Percentiles rank a stretch among this genome's conserved stretches.
Conservation (phyloP, 2,797 vertebrate species). For the Poeciliopsis turneri region DNA sequence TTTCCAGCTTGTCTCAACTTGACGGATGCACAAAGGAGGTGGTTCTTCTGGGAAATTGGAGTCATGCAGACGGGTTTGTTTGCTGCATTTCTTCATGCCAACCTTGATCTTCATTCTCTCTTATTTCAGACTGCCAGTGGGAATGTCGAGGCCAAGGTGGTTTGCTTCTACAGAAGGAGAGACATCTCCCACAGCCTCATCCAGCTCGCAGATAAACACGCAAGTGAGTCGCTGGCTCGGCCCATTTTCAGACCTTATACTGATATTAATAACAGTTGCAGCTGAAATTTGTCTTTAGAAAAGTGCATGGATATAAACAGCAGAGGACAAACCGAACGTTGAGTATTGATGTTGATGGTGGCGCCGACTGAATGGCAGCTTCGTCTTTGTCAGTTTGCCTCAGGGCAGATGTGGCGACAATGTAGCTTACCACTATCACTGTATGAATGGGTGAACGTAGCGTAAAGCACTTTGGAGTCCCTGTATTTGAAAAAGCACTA, state of each 20-base stretch:
- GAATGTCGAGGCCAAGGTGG: slow-evolving; percentile 98
- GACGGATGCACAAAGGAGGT: slow-evolving; percentile 47
- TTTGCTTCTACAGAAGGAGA: slow-evolving; percentile 97
- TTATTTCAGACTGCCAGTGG: slow-evolving; percentile 92
- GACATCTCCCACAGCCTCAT: slow-evolving; percentile 98
- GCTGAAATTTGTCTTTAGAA: not conserved
- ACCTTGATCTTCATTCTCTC: slow-evolving; percentile 31
- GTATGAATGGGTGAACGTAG: not conserved
- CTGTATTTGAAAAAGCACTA: not conserved
- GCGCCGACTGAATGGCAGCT: not conserved
- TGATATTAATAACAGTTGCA: not conserved
- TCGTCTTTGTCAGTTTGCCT: not conserved
- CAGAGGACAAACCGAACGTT: not conserved
- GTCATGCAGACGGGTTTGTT: slow-evolving; percentile 38
- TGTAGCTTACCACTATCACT: not conserved
- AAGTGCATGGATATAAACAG: not conserved
- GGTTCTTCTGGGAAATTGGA: slow-evolving; percentile 63
- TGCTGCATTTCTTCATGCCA: slow-evolving; percentile 27
- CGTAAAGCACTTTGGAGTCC: not conserved
- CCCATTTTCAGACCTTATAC: not conserved
- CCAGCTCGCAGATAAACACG: slow-evolving; percentile 97
- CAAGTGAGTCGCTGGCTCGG: slow-evolving; percentile 86
- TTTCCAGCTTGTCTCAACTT: slow-evolving; percentile 56
- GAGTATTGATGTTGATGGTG: not conserved
- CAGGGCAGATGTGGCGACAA: not conserved